Base-by-base conservation (phyloP, 1,140 invertebrate species). In the Episyrphus balteatus region DNA sequence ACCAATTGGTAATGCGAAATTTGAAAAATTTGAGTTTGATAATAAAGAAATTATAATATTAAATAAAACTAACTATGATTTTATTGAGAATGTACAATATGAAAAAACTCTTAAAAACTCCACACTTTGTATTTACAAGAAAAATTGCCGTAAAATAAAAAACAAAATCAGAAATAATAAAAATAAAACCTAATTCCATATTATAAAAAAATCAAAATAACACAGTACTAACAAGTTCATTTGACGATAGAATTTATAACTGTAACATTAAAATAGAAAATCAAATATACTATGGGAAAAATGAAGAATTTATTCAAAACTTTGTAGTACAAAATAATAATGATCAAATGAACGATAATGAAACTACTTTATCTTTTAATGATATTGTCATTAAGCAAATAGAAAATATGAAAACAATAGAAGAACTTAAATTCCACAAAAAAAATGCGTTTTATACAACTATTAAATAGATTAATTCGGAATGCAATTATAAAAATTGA, bases 151-250 rank as follows among this genome's bases (percentile, higher is more conserved):
- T 9, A 19, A 43, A 43, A 43, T 31, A 7, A 10, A 13, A 17
- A 43, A 43, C 18, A 11, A 43, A 43, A 43, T 7, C 10, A 26
- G 21, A 43, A 43, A 43, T 10, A 10, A 19, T 43, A 26, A 19
- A 43, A 26, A 26, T 43, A 17, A 19, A 43, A 43, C 13, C 12
- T 8, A 19, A 12, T 10, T 9, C 18, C 8, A 13, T 43, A 26
- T 43, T 43, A 19, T 10, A 17, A 26, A 43, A 43, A 43, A 43
- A 43, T 31, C 11, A 9, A 21, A 43, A 43, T 26, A 19, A 43
- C 6, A 18, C 19, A 26, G 13, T 17, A 7, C 9, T 43, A 26
- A 26, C 7, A 9, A 43, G 41, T 43, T 17, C 8, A 9, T 43
- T 12, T 18, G 41, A 43, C 14, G 21, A 26, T 7, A 43, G 41